These are phyloP conservation scores for Tortricodes alternella DNA, from an alignment of 2,888 invertebrate species.

Conservation along the genomic window DNA sequence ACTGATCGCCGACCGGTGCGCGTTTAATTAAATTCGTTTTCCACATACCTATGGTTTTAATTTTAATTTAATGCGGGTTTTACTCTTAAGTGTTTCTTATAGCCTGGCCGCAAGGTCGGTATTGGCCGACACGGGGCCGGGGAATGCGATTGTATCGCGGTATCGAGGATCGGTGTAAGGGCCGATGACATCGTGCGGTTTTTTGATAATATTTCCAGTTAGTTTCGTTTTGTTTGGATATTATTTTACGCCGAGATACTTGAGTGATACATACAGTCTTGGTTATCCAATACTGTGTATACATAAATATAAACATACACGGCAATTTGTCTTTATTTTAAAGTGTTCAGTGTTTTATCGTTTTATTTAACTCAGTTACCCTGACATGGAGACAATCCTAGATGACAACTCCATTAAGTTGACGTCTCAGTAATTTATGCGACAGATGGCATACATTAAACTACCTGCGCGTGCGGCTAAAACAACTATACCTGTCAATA, in stretches of 20 bases:
- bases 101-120: background rate
- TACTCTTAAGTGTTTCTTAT: constrained; percentile 5
- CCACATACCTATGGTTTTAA: constrained; percentile 37
- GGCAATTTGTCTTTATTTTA: background rate
- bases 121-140: constrained; percentile 3
- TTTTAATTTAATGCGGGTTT: constrained; percentile 29
- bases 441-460: constrained; percentile 20
- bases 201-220: constrained; percentile 64
- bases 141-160: constrained; percentile 49
- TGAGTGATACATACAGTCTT: constrained; percentile 43
- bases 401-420: constrained; percentile 21
- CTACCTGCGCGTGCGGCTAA: background rate
- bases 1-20: constrained; percentile 44
- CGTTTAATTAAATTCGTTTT: constrained; percentile 47
- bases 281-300: constrained; percentile 3
- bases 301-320: background rate
- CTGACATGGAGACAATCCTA: constrained; percentile 2
- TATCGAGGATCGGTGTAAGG: constrained; percentile 65
- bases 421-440: constrained; percentile 21
- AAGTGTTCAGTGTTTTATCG: constrained; percentile 15
- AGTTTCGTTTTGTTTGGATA: constrained; percentile 60
- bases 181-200: constrained; percentile 72
- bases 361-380: constrained; percentile 10
- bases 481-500: constrained; percentile 10
- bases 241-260: constrained; percentile 71